Conservation (phyloP, 2,888 invertebrate species). For the Andrena marginata region DNA sequence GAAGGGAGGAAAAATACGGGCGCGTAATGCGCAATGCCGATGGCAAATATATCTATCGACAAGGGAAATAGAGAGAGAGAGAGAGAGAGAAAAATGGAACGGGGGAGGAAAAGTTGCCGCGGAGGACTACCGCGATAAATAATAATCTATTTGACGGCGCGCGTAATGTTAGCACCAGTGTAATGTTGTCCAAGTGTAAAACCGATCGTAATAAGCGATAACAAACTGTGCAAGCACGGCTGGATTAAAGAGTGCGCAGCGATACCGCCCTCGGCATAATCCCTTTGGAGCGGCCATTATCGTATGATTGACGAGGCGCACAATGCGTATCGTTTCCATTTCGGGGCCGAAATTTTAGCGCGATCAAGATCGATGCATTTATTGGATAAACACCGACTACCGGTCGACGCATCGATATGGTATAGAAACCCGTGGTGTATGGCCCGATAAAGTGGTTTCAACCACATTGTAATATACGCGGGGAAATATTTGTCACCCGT, state of each 20-base stretch:
- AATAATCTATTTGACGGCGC: constrained; percentile 19
- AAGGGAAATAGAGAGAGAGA: not conserved
- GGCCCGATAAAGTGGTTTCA: constrained; percentile 50
- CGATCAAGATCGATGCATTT: constrained; percentile 43
- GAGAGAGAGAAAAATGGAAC: not conserved
- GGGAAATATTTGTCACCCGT: constrained; percentile 58
- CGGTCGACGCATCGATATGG: constrained; percentile 32
- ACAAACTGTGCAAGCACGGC: constrained; percentile 9
- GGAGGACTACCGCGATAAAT: constrained; percentile 14
- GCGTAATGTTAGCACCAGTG: not conserved
- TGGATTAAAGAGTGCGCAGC: constrained; percentile 41
- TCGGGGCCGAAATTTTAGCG: constrained; percentile 26
- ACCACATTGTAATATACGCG: constrained; percentile 50
- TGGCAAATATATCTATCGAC: not conserved
- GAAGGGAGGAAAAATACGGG: constrained; percentile 12
- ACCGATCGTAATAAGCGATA: constrained; percentile 15
- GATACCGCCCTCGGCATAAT: constrained; percentile 31
- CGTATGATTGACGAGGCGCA: constrained; percentile 47
- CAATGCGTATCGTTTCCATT: constrained; percentile 33
- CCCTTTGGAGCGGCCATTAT: constrained; percentile 28
- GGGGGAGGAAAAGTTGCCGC: not conserved
- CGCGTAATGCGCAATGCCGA: not conserved
- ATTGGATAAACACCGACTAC: constrained; percentile 42
- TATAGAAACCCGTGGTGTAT: constrained; percentile 34
- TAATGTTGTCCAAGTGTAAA: constrained; percentile 24